Base-by-base conservation (phyloP, 2,113 vertebrate species). In the Forbesichthys papilliferus region DNA sequence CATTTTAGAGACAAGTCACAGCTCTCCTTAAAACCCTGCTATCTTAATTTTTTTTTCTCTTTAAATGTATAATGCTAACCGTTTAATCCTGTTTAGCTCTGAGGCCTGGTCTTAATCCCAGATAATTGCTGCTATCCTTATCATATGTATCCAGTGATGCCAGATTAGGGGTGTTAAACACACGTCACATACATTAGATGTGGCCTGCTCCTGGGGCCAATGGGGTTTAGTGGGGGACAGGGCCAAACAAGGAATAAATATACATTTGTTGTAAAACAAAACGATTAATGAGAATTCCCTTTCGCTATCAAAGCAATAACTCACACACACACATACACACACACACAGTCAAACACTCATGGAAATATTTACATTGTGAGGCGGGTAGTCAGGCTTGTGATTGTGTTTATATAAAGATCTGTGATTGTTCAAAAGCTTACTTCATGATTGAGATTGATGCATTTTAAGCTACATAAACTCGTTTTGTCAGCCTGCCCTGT, bases 71-170 rank as follows among this genome's bases (percentile, higher is more conserved):
- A 81, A 82, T 79, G 58, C 71, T 46, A 64, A 48, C 10, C n/a
- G 73, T 72, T 84, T 89, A 91, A 90, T 88, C 85, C 84, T 84
- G 73, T 88, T 89, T 84, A 81, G 76, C 69, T n/a, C 64, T 75
- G 77, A 73, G 79, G 71, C 69, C 73, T 55, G 75, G 74, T 77
- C 83, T 85, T 83, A 79, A 76, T 86, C 79, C 85, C 68, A 66
- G 74, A 76, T 80, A 84, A 83, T 80, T 52, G 46, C 69, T 62
- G 67, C 80, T 71, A 59, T 81, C 81, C 80, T 88, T 88, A 85
- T 87, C 88, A 46, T 88, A 88, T 88, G 87, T 88, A 90, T 89
- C 80, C 87, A 85, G 88, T 67, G 84, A 88, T 87, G 78, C 81
- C 83, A 89, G 84, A 89, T 91, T 87, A 89, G 81, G 71, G 78